These are phyloP conservation scores for Tribolium freemani DNA, from an alignment of 2,888 invertebrate species.

Conservation along the genomic window DNA sequence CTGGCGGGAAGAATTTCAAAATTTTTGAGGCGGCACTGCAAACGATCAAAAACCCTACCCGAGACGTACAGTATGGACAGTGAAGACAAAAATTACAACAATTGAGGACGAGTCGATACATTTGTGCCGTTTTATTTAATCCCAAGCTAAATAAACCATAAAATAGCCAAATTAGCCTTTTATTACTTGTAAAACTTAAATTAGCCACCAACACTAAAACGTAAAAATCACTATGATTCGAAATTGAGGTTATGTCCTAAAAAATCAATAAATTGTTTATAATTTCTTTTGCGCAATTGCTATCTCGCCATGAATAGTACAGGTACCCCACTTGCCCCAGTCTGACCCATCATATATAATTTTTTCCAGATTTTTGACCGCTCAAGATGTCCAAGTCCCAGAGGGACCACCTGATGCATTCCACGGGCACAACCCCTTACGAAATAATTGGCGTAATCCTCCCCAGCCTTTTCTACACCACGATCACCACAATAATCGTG, in stretches of 20 bases:
- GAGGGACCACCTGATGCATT: conserved; percentile 71
- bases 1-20: conserved; percentile 60
- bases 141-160: neutral
- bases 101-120: neutral
- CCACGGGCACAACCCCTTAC: conserved; percentile 70
- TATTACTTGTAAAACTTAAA: neutral
- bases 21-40: conserved; percentile 58
- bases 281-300: neutral
- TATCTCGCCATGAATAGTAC: neutral
- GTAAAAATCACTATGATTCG: neutral
- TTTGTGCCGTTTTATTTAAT: neutral
- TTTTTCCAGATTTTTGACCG: neutral
- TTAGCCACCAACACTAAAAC: neutral
- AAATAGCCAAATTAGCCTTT: neutral
- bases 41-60: conserved; percentile 51
- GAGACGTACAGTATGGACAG: conserved; percentile 14
- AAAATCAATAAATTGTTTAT: neutral
- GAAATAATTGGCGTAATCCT: conserved; percentile 68
- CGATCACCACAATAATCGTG: conserved; percentile 58
- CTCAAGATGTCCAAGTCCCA: neutral
- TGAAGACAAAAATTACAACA: neutral
- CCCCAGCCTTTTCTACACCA: conserved; percentile 61
- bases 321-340: neutral
- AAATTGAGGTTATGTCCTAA: neutral
- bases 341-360: no score